Evolutionary conservation across 1,140 invertebrate genomes (phyloP), one percentile per base, ranked within the genome.

Genomic region (Stenopsyche tienmushanensis): DNA sequence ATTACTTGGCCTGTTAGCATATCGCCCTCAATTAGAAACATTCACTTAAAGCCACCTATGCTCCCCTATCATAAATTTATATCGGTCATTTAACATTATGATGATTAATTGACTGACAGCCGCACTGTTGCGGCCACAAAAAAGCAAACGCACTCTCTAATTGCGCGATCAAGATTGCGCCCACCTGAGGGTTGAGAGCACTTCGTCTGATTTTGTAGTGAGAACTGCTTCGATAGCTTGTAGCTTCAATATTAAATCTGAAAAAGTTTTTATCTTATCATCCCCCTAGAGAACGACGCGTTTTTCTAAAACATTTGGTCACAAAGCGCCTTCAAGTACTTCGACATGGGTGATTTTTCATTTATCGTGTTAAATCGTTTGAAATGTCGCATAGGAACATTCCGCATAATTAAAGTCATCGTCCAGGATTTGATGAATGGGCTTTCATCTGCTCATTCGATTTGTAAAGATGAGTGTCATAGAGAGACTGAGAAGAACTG

Each of bases 361-460:
- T 58, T 65, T n/a, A 50, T 44, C 8, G 45, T 55, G 63, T 65
- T 65, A 49, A 65, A 65, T 65, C 58, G 63, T 49, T 65, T 54
- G 63, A 29, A 50, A 65, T 65, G 63, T 65, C 63, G 58, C 54
- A 17, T 17, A 17, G 9, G 41, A 42, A 17, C 2, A n/a, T n/a
- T n/a, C n/a, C n/a, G n/a, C n/a, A n/a, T n/a, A n/a, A n/a, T n/a
- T n/a, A n/a, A n/a, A n/a, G n/a, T n/a, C n/a, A n/a, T n/a, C n/a
- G n/a, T n/a, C n/a, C n/a, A n/a, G n/a, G n/a, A n/a, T n/a, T n/a
- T n/a, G n/a, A n/a, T n/a, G n/a, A n/a, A n/a, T n/a, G n/a, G n/a
- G n/a, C n/a, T n/a, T n/a, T n/a, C n/a, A n/a, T n/a, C n/a, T n/a
- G n/a, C n/a, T n/a, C n/a, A n/a, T n/a, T n/a, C n/a, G n/a, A n/a